Evolutionary conservation across 2,888 invertebrate species (phyloP), one percentile per base, ranked within the genome.

Genomic region (Parasteatoda lunata): DNA sequence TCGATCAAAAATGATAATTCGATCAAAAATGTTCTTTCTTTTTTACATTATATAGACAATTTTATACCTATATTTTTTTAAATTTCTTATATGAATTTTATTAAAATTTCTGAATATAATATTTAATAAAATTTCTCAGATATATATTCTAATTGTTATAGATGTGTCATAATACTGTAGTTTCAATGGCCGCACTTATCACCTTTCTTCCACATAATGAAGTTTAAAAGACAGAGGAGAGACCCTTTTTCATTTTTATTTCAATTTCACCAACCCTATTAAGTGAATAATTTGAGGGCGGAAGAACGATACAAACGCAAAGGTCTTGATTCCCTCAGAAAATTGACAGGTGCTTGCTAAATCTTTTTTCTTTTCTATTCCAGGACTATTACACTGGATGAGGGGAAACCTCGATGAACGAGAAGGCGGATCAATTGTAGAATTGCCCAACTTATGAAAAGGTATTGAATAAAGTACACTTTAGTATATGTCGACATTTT

Each of bases 271-370:
- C 59, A 59, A 59, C 59, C 59, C 47, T 65, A 47, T 45, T 59
- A 48, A 76, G 76, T 47, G 64, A 64, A 76, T 76, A 59, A 76
- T 76, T 76, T 76, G 76, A 76, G 65, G 76, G 48, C 47, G 76
- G 68, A 66, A 15, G 30, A 49, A 77, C 52, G 77, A 77, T 66
- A 48, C 65, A 65, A 47, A 49, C 65, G 77, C 77, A 77, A 30
- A 30, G 77, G 65, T 69, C 70, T 30, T 51, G 68, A 69, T 70
- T 78, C 78, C 54, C 78, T 78, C 69, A 70, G 69, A 47, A 78
- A 78, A 70, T 54, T 78, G 78, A 69, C 78, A 78, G 78, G 78
- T 78, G 78, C 30, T 68, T 78, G 49, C 52, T 59, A 7, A 7
- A 4, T 59, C 59, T 78, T 78, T 51, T 66, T 45, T 59, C 13